phyloP scores from a whole-genome alignment of 2,888 invertebrate genomes.

The Campoplex nolae region DNA sequence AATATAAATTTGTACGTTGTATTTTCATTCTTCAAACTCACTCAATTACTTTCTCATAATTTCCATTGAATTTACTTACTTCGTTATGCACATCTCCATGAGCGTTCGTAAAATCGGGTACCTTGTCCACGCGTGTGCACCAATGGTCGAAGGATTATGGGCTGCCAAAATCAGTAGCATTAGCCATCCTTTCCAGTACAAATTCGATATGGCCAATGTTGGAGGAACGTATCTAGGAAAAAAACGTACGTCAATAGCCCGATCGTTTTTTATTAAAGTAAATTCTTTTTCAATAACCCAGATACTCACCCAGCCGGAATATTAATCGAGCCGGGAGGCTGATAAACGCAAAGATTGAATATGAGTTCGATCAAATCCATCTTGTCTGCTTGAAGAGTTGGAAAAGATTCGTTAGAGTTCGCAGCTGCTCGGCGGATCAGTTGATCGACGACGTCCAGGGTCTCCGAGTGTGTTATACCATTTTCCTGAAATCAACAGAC shows the following conservation, averaged over 20 bases:
- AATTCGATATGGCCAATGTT: conserved; percentile 94
- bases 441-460: conserved; percentile 94
- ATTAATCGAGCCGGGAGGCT: conserved; percentile 96
- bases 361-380: conserved; percentile 95
- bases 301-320: conserved; percentile 91
- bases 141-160: conserved; percentile 96
- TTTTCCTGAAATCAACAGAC: conserved; percentile 87
- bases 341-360: conserved; percentile 95
- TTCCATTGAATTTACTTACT: conserved; percentile 85
- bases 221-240: conserved; percentile 91
- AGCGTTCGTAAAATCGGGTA: conserved; percentile 96
- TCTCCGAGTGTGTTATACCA: conserved; percentile 92
- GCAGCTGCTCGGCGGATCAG: conserved; percentile 94
- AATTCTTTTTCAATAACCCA: neutral
- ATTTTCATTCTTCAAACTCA: neutral
- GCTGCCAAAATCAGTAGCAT: conserved; percentile 95
- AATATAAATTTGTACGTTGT: neutral
- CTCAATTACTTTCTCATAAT: neutral
- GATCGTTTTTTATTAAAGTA: neutral
- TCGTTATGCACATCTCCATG: conserved; percentile 99
- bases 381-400: conserved; percentile 91
- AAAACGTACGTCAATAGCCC: neutral
- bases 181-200: conserved; percentile 98
- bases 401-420: conserved; percentile 90
- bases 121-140: conserved; percentile 93